phyloP scores from a whole-genome alignment of 2,797 vertebrate species.

The Peromyscus attwateri region DNA sequence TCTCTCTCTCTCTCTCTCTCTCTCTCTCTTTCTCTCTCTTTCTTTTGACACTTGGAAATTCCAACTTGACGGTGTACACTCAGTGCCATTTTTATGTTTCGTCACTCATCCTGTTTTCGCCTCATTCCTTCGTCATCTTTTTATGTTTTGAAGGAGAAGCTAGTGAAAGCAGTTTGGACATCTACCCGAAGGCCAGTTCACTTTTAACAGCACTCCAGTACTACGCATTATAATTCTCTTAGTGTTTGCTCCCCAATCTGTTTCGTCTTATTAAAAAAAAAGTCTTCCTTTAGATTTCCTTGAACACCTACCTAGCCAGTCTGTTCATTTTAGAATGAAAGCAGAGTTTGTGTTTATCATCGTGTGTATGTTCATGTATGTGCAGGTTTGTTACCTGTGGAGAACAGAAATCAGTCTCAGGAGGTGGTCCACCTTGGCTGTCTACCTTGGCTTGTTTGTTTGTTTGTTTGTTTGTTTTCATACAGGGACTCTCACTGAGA shows the following conservation, averaged over 20 bases:
- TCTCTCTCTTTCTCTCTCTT: not conserved
- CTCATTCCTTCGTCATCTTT: not conserved
- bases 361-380: not conserved
- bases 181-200: not conserved
- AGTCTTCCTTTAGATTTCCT: not conserved
- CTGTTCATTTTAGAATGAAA: constrained; percentile 11
- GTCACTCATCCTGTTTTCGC: not conserved
- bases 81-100: not conserved
- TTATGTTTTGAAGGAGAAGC: not conserved
- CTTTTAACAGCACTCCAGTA: not conserved
- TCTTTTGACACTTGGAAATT: not conserved
- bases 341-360: not conserved
- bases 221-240: not conserved
- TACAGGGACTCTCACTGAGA: not conserved
- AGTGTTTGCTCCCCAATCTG: not conserved
- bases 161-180: not conserved
- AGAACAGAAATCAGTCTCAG: not conserved
- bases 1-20: too few relatives aligned
- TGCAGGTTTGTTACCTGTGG: not conserved
- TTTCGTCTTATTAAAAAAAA: not conserved
- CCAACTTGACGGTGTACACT: not conserved
- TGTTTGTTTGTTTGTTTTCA: not conserved
- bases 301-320: not conserved
- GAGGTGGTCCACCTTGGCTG: not conserved
- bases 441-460: not conserved